Evolutionary conservation across 92 coral and sea anemone genomes (phyloP).

Genomic region (Epizoanthus illoricatus): DNA sequence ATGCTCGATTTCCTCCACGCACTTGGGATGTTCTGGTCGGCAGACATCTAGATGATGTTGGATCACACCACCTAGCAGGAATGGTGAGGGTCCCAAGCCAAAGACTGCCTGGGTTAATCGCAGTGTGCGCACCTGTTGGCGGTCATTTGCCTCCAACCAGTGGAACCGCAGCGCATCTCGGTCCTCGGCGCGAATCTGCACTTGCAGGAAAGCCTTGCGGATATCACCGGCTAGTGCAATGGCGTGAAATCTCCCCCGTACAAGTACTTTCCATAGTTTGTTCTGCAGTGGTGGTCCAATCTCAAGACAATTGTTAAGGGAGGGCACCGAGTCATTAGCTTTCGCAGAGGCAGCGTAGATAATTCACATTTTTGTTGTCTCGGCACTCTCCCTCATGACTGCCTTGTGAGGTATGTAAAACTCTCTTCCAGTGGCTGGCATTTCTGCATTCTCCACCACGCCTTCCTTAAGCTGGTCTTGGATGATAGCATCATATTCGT

Average conservation of each 20-base stretch:
- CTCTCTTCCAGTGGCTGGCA: constrained; percentile 54
- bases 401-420: constrained; percentile 71
- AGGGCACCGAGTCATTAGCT: constrained; percentile 49
- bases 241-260: constrained; percentile 58
- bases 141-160: constrained; percentile 61
- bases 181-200: constrained; percentile 49
- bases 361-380: constrained; percentile 57
- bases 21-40: constrained; percentile 22
- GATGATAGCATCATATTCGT: constrained; percentile 52
- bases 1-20: constrained; percentile 40
- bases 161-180: constrained; percentile 60
- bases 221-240: constrained; percentile 58
- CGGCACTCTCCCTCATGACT: constrained; percentile 58
- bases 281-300: constrained; percentile 68
- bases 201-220: constrained; percentile 60
- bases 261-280: constrained; percentile 58
- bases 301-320: constrained; percentile 57
- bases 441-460: constrained; percentile 60
- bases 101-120: constrained; percentile 48
- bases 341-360: constrained; percentile 64
- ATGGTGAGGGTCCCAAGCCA: constrained; percentile 42
- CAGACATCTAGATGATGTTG: constrained; percentile 43
- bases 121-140: constrained; percentile 43
- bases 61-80: constrained; percentile 47
- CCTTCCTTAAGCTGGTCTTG: constrained; percentile 53